Evolutionary conservation across 1,140 invertebrate species (phyloP).

Genomic region (Drosophila rufa): DNA sequence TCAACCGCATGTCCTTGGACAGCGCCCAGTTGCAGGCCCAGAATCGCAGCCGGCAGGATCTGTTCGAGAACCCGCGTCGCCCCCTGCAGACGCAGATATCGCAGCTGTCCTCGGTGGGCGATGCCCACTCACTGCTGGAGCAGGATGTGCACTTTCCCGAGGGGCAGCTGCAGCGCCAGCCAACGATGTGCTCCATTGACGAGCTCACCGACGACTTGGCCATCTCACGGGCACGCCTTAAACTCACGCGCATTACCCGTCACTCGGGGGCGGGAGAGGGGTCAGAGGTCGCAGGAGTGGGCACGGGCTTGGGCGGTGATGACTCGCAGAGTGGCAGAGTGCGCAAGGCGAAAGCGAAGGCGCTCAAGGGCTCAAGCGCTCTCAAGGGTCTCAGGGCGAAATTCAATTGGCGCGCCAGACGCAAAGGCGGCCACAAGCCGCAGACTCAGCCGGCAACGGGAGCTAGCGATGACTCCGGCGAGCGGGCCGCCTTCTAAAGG

Average conservation of each 20-base stretch:
- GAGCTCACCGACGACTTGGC: conserved; percentile 53
- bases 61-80: conserved; percentile 63
- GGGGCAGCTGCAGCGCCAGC: conserved; percentile 50
- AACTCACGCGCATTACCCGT: conserved; percentile 77
- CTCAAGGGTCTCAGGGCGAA: conserved; percentile 67
- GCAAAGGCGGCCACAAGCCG: conserved; percentile 53
- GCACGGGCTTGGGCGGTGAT: conserved; percentile 17
- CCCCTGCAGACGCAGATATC: conserved; percentile 77
- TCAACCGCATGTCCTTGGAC: conserved; percentile 64
- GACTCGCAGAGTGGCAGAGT: conserved; percentile 61
- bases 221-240: conserved; percentile 65
- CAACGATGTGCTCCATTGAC: conserved; percentile 74
- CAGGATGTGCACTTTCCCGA: conserved; percentile 64
- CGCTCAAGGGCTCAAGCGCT: conserved; percentile 53
- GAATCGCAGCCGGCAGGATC: conserved; percentile 75
- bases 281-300: background rate
- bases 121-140: conserved; percentile 77
- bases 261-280: conserved; percentile 14
- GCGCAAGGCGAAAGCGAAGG: conserved; percentile 67
- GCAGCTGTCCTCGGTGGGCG: conserved; percentile 75
- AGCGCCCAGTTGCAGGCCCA: conserved; percentile 84
- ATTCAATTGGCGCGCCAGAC: conserved; percentile 76
- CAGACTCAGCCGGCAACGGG: conserved; percentile 12
- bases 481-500: conserved; percentile 52
- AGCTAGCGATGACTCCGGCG: conserved; percentile 19